Conservation (phyloP, 2,888 invertebrate genomes). For the Zonitis immaculata region DNA sequence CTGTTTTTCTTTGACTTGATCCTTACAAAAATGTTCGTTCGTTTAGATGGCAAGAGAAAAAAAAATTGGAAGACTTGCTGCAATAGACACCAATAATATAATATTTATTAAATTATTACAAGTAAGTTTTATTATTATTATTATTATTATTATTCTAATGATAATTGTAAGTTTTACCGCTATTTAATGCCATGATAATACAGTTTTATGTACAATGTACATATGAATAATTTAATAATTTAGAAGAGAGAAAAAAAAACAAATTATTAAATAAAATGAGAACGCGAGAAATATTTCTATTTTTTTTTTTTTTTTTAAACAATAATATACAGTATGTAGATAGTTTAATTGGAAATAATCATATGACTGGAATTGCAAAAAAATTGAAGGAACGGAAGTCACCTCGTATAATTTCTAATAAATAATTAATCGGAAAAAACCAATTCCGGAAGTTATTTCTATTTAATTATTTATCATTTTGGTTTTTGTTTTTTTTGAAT, state of each 20-base stretch:
- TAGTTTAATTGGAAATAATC: neutral
- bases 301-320: too few relatives aligned
- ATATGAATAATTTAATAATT: neutral
- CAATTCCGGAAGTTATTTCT: neutral
- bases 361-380: neutral
- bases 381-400: neutral
- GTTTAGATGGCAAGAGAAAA: too few relatives aligned
- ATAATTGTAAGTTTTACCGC: neutral
- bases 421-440: neutral
- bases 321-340: too few relatives aligned
- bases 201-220: neutral
- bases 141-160: neutral
- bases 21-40: too few relatives aligned
- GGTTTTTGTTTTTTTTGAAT: neutral
- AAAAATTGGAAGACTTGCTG: too few relatives aligned
- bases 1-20: constrained; percentile 1
- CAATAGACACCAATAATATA: too few relatives aligned
- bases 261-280: neutral
- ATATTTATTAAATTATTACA: too few relatives aligned
- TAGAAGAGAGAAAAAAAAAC: neutral
- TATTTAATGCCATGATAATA: neutral
- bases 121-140: neutral
- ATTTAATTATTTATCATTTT: neutral
- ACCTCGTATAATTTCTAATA: neutral
- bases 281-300: neutral